phyloP scores from a whole-genome alignment of 1,140 invertebrate species.

The Eumeta japonica region DNA sequence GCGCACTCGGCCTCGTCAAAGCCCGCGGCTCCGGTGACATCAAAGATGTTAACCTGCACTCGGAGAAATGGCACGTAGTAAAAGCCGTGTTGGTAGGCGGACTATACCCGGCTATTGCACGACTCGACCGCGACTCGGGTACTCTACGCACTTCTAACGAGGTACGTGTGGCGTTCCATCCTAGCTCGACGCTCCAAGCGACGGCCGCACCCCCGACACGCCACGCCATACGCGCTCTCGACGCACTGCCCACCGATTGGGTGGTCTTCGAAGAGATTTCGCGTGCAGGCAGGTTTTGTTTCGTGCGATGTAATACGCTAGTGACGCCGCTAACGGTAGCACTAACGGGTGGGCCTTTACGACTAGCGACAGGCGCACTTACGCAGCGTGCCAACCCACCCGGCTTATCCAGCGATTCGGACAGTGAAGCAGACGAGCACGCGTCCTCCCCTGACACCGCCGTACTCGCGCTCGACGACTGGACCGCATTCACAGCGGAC shows the following conservation, averaged over 20 bases:
- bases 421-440: constrained; percentile 58
- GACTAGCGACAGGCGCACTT: constrained; percentile 56
- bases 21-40: constrained; percentile 74
- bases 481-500: constrained; percentile 75
- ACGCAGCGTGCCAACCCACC: constrained; percentile 45
- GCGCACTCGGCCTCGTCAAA: constrained; percentile 80
- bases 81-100: constrained; percentile 87
- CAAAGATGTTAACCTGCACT: constrained; percentile 78
- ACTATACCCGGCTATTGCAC: constrained; percentile 84
- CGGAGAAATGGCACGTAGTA: constrained; percentile 87
- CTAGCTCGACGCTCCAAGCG: constrained; percentile 68
- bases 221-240: constrained; percentile 53
- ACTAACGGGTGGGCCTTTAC: constrained; percentile 70
- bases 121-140: constrained; percentile 51
- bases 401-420: constrained; percentile 57
- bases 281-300: constrained; percentile 63
- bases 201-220: constrained; percentile 10
- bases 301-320: constrained; percentile 73
- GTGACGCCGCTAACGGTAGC: constrained; percentile 79
- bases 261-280: constrained; percentile 83
- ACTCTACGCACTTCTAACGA: constrained; percentile 63
- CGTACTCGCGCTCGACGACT: constrained; percentile 67
- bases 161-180: constrained; percentile 73
- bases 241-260: constrained; percentile 77
- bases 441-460: constrained; percentile 34